Base-by-base conservation (phyloP, 1,140 invertebrate genomes). In the Danaus plexippus region DNA sequence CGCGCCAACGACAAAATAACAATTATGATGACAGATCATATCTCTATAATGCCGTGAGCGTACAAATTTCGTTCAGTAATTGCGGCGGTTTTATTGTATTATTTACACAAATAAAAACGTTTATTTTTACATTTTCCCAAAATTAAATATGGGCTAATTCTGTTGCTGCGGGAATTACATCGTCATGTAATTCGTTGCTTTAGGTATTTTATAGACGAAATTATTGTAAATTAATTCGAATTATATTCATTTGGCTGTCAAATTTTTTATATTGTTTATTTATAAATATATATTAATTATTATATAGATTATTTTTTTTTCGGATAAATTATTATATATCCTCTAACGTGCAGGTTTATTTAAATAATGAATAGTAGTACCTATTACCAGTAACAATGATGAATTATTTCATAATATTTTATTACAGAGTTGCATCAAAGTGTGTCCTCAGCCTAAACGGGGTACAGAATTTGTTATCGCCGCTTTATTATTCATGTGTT, bases 31-130 rank as follows among this genome's bases (percentile, higher is more conserved):
- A 81, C 77, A 75, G 84, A 87, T 87, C 63, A 47, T 87, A 87
- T 87, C 84, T 75, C 40, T 45, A 66, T 84, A 83, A 86, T 86
- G 80, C 71, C 69, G 73, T 74, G 67, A 69, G 70, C 71, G 69
- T 64, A 74, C 71, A 74, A 80, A 77, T 80, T 77, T 69, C 73
- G 71, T 75, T 75, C 70, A 51, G 67, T 80, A 82, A 83, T 79
- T 54, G 70, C 63, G 69, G 61, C 75, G 69, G 77, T 77, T 83
- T 83, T 83, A 85, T 86, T 86, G 83, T 83, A 80, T 83, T 85
- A 86, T 85, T 86, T 86, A 86, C 83, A 86, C 83, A 84, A 86
- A 86, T 86, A 83, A 85, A 86, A 86, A 86, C 81, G 80, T 85
- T 86, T 86, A 86, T 86, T 86, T 82, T 77, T 77, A 86, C 80